Conservation (phyloP, 1,140 invertebrate genomes). For the Drosophila suzukii region DNA sequence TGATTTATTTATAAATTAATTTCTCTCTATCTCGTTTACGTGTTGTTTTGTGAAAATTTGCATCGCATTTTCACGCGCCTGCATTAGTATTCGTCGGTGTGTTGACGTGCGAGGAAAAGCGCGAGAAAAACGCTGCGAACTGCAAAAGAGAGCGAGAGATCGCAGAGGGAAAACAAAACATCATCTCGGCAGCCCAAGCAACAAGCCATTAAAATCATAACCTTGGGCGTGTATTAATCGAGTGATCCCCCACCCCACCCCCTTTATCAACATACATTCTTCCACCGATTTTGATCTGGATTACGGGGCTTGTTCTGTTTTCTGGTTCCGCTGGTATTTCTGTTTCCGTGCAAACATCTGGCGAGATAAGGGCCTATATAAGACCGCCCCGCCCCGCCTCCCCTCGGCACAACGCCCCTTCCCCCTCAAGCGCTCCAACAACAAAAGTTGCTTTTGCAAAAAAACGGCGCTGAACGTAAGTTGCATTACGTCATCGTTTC, state of each 20-base stretch:
- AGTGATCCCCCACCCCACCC: constrained; percentile 21
- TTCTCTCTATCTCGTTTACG: constrained; percentile 67
- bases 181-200: not conserved
- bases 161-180: constrained; percentile 34
- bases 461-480: constrained; percentile 63
- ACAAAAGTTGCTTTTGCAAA: constrained; percentile 41
- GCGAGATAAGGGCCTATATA: constrained; percentile 63
- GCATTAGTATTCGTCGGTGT: constrained; percentile 40
- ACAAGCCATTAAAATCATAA: constrained; percentile 23
- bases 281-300: constrained; percentile 29
- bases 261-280: not conserved
- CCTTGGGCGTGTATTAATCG: constrained; percentile 50
- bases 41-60: constrained; percentile 51
- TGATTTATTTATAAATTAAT: constrained; percentile 78
- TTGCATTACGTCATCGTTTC: constrained; percentile 75
- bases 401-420: not conserved
- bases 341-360: constrained; percentile 64
- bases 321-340: constrained; percentile 17
- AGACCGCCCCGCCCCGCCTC: constrained; percentile 4
- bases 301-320: constrained; percentile 16
- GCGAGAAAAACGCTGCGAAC: constrained; percentile 15
- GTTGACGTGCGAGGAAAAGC: constrained; percentile 29
- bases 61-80: constrained; percentile 42
- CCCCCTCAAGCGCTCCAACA: not conserved
- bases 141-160: constrained; percentile 21